A percentile compares a stretch with the other conserved stretches of the same genome.
These are phyloP conservation scores for Camarhynchus parvulus DNA, from an alignment of 2,113 vertebrate species.

Conservation along the genomic window DNA sequence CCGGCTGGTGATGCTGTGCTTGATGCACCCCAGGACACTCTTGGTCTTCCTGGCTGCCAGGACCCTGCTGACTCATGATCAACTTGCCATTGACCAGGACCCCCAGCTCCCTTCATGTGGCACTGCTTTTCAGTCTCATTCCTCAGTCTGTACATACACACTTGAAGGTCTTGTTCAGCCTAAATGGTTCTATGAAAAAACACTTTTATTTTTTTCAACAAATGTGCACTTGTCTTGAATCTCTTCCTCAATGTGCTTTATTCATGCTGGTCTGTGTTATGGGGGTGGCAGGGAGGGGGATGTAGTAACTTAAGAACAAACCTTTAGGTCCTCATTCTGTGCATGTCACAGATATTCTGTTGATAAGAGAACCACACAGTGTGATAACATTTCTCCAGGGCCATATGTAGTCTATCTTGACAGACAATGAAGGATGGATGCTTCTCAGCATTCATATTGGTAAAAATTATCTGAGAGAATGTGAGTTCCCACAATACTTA, in stretches of 20 bases:
- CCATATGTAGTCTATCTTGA: background rate
- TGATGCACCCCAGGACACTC: fast-evolving
- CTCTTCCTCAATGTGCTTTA: background rate
- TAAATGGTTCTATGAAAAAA: background rate
- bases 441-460: background rate
- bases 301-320: background rate
- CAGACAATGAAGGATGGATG: background rate
- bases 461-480: background rate
- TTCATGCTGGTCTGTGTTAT: background rate
- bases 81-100: fast-evolving
- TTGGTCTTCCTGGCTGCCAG: background rate
- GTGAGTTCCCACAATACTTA: background rate
- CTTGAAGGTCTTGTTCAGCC: background rate
- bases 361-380: background rate
- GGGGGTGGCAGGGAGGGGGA: too few relatives aligned
- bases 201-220: fast-evolving
- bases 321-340: background rate
- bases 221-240: background rate
- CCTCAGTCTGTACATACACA: background rate
- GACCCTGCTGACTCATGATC: background rate
- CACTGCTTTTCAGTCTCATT: background rate
- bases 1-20: fast-evolving
- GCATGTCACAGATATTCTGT: background rate
- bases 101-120: fast-evolving
- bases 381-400: background rate